A percentile compares a stretch with the other conserved stretches of the same genome.
Conservation (phyloP, 2,113 vertebrate genomes). For the Silurus meridionalis region DNA sequence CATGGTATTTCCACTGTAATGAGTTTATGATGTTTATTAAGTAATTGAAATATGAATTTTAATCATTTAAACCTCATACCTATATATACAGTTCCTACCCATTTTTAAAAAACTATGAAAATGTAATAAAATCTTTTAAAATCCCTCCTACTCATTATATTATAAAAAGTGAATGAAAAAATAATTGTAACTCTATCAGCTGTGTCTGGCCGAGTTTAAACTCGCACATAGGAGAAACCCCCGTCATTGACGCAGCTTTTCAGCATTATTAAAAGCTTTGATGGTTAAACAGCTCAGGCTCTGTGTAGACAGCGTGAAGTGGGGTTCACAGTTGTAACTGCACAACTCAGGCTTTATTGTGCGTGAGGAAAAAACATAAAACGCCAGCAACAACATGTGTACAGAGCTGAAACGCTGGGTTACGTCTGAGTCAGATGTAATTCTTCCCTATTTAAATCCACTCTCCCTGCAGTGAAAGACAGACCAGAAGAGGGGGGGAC, state of each 20-base stretch:
- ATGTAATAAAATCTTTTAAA: too few relatives aligned
- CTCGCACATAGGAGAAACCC: neutral
- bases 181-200: neutral
- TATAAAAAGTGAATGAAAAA: too few relatives aligned
- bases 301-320: slow-evolving; percentile 32
- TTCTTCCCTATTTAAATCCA: slow-evolving; percentile 42
- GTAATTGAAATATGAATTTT: neutral
- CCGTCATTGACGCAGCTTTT: slow-evolving; percentile 16
- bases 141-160: too few relatives aligned
- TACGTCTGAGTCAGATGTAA: slow-evolving; percentile 27
- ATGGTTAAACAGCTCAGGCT: slow-evolving; percentile 30
- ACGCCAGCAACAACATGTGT: slow-evolving; percentile 40
- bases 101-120: too few relatives aligned
- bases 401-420: slow-evolving; percentile 29
- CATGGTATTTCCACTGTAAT: neutral
- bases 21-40: neutral
- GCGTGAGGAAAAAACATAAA: slow-evolving; percentile 41
- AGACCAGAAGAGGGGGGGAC: neutral
- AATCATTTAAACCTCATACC: too few relatives aligned
- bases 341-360: slow-evolving; percentile 46
- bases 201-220: neutral
- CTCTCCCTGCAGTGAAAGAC: slow-evolving; percentile 24
- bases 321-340: slow-evolving; percentile 43
- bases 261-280: slow-evolving; percentile 45
- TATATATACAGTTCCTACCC: too few relatives aligned